These are phyloP conservation scores for Syrista parreyssii DNA, from an alignment of 2,888 invertebrate species.

Conservation along the genomic window DNA sequence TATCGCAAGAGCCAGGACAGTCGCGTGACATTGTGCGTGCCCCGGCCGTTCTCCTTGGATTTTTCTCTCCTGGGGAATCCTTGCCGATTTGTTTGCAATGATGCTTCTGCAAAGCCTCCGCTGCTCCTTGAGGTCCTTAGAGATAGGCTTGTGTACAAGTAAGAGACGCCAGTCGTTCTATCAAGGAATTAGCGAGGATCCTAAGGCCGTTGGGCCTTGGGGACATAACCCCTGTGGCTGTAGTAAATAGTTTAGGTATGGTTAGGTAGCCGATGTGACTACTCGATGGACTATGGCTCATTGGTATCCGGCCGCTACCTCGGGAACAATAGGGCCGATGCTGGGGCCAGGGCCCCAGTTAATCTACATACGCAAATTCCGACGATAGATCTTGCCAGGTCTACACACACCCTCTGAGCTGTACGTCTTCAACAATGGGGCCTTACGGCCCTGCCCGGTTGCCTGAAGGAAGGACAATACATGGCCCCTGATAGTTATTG, in stretches of 20 bases:
- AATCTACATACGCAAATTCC: conserved; percentile 62
- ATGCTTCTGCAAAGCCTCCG: not conserved
- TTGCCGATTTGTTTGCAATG: not conserved
- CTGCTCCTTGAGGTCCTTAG: not conserved
- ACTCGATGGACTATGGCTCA: not conserved
- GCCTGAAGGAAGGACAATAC: conserved; percentile 64
- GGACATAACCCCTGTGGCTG: not conserved
- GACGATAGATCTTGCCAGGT: conserved; percentile 55
- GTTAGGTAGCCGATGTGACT: not conserved
- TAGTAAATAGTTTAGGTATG: not conserved
- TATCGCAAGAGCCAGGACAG: conserved; percentile 19
- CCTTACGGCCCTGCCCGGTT: conserved; percentile 34
- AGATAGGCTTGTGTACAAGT: not conserved
- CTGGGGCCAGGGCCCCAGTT: conserved; percentile 36
- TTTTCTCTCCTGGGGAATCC: not conserved
- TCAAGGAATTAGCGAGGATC: not conserved
- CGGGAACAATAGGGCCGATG: conserved; percentile 53
- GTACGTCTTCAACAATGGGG: conserved; percentile 59
- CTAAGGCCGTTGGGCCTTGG: not conserved
- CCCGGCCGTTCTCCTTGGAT: not conserved
- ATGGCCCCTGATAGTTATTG: conserved; percentile 60
- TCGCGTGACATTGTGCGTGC: conserved; percentile 5
- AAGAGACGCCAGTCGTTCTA: not conserved
- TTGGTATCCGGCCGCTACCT: conserved; percentile 27
- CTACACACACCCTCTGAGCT: conserved; percentile 7